Evolutionary conservation across 37 sponge, comb jelly and placozoan species (phyloP), one percentile per base, ranked within the genome.

Genomic region (Lycopodina hypogea): DNA sequence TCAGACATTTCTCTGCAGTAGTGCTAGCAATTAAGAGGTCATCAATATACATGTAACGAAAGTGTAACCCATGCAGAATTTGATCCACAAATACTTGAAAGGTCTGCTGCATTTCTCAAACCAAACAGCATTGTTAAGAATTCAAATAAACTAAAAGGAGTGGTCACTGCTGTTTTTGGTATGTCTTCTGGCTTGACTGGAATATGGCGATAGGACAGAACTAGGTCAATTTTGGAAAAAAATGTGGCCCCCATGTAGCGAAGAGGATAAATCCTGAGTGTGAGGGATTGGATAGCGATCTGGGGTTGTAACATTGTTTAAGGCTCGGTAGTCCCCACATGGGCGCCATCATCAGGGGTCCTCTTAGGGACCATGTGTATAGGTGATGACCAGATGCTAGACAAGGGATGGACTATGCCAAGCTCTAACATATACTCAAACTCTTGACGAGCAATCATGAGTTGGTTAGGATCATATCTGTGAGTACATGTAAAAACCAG

Each of bases 401-500:
- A 82, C 29, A 86, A 90, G 22, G 86, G 90, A 21, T 72, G 85
- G 18, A 89, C 70, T 72, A 89, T 89, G 42, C 81, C 82, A 12
- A 84, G 85, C 33, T 89, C 72, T 8, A 88, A 74, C 89, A 83
- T 88, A 78, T 88, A 84, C 26, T 88, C 75, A 42, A 88, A 83
- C 68, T 88, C 84, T 29, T 79, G 75, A n/a, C n/a, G n/a, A n/a
- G 89, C 80, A 30, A 50, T 74, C 30, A 52, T 21, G 55, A 59
- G 74, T 71, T 83, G 68, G 32, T 76, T 63, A 38, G 86, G 86
- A 32, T 74, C 61, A 11, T 59, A 38, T 12, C 61, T 60, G 26
- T 85, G 56, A 3, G 76, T 33, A 40, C 76, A 41, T 38, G 76
- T 61, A n/a, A 42, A 23, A 52, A 55, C 84, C 45, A 11, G 74